These are phyloP conservation scores for Poecilia velifera DNA, from an alignment of 2,797 vertebrate genomes.

Conservation along the genomic window DNA sequence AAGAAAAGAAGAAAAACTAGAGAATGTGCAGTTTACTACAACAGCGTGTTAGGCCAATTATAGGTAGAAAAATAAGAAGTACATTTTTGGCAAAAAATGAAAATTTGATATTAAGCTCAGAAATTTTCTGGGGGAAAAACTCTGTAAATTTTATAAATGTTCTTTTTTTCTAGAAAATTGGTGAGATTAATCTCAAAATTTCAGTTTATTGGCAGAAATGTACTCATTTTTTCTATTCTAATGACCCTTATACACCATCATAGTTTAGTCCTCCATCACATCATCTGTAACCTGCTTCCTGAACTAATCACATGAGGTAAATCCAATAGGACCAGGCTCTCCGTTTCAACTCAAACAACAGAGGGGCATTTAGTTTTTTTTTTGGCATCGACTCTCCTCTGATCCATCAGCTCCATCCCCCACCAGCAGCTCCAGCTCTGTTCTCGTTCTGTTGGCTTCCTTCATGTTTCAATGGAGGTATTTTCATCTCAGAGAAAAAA, in stretches of 20 bases:
- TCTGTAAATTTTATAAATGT: too few relatives aligned
- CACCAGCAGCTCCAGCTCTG: neutral
- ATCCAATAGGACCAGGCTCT: slow-evolving; percentile 45
- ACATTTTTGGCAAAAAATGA: too few relatives aligned
- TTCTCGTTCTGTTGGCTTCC: slow-evolving; percentile 11
- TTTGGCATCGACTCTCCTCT: slow-evolving; percentile 55
- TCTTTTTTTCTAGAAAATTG: too few relatives aligned
- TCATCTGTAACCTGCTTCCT: slow-evolving; percentile 38
- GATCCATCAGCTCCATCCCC: slow-evolving; percentile 8
- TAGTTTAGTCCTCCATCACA: neutral
- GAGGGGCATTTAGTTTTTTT: slow-evolving; percentile 55
- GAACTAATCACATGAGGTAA: slow-evolving; percentile 72
- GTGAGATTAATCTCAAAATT: too few relatives aligned
- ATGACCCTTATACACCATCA: too few relatives aligned
- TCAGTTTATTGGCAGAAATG: too few relatives aligned
- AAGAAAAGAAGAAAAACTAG: slow-evolving; percentile 2
- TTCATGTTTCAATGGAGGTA: slow-evolving; percentile 74
- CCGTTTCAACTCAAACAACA: slow-evolving; percentile 20
- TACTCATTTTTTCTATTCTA: too few relatives aligned
- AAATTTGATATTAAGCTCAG: too few relatives aligned
- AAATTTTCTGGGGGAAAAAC: too few relatives aligned
- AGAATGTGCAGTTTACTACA: neutral
- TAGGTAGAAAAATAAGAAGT: too few relatives aligned
- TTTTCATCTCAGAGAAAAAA: slow-evolving; percentile 67
- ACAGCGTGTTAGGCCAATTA: too few relatives aligned